Base-by-base conservation (phyloP, 2,113 vertebrate species). In the Collichthys lucidus region DNA sequence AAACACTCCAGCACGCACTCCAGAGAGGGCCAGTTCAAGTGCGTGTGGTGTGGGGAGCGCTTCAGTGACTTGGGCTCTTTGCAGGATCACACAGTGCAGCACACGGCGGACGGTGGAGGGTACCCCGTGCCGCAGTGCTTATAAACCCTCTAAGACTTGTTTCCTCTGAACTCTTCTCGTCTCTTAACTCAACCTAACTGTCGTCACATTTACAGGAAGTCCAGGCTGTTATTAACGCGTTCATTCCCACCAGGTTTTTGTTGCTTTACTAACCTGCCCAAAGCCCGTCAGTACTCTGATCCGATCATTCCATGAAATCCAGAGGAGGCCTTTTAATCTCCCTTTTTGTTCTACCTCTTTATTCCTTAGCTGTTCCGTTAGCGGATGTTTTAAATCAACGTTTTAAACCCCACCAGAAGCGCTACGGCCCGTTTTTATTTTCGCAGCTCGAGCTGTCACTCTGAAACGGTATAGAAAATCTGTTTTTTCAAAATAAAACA, bases 61-160 rank as follows among this genome's bases (percentile, higher is more conserved):
- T 99, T 98, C 80, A 96, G 98, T 83, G 98, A 99, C 92, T 92
- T 99, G 91, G 96, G 95, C 5, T 93, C 97, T 52, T 93, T 99
- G 87, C 98, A 99, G 95, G 98, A 99, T 87, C 98, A 99, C 94
- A 99, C 97, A 0, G 96, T 97, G 3, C 97, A 98, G 93, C 98
- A 99, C 92, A 98, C 97, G 0, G 95, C 97, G 0, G 97, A 99
- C 62, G 96, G 97, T 0, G 96, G 96, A 0, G 93, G 96, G 15
- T 99, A 97, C 94, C 95, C 96, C 4, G 97, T 97, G 75, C 93
- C 96, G 0, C 94, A 98, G 56, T 98, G 97, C 92, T 94, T 98
- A 89, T 98, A 93, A 96, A 84, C 14, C 71, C 22, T 3, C 42
- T 1, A 19, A 35, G 29, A 69, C 59, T 22, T 40, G 1, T 20